A percentile compares a stretch with the other conserved stretches of the same genome.
phyloP scores from a whole-genome alignment of 2,113 vertebrate genomes.

The Neopipo cinnamomea region DNA sequence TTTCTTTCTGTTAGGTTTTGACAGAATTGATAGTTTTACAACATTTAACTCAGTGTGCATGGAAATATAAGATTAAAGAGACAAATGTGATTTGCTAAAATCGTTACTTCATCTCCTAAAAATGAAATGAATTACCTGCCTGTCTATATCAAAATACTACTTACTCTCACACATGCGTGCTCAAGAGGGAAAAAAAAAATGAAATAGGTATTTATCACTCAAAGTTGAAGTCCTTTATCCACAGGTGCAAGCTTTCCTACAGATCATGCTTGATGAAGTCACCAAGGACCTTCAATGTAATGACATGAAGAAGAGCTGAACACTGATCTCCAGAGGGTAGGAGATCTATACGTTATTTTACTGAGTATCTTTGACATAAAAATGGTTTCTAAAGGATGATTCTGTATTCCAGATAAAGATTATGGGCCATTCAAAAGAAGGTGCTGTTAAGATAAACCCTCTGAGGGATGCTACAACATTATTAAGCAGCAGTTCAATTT shows the following conservation, averaged over 20 bases:
- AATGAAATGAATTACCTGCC: slow-evolving; percentile 76
- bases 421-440: slow-evolving; percentile 53
- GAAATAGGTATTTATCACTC: slow-evolving; percentile 58
- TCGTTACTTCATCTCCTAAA: slow-evolving; percentile 72
- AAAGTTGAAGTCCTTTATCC: slow-evolving; percentile 68
- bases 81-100: slow-evolving; percentile 70
- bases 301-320: slow-evolving; percentile 64
- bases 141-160: slow-evolving; percentile 53
- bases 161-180: slow-evolving; percentile 44
- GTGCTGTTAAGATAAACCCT: slow-evolving; percentile 47
- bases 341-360: slow-evolving; percentile 44
- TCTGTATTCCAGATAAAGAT: slow-evolving; percentile 39
- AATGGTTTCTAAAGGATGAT: slow-evolving; percentile 52
- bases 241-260: slow-evolving; percentile 56
- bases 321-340: slow-evolving; percentile 30
- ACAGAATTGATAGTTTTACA: slow-evolving; percentile 85
- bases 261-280: slow-evolving; percentile 43
- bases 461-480: slow-evolving; percentile 36
- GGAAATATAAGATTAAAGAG: slow-evolving; percentile 83
- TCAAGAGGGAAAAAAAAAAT: slow-evolving; percentile 40
- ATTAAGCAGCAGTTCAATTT: slow-evolving; percentile 45
- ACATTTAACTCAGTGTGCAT: slow-evolving; percentile 81
- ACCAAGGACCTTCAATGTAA: slow-evolving; percentile 55
- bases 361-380: slow-evolving; percentile 55
- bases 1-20: slow-evolving; percentile 82